Evolutionary conservation across 1,140 invertebrate genomes (phyloP), one percentile per base, ranked within the genome.

Genomic region (Acromyrmex charruanus): DNA sequence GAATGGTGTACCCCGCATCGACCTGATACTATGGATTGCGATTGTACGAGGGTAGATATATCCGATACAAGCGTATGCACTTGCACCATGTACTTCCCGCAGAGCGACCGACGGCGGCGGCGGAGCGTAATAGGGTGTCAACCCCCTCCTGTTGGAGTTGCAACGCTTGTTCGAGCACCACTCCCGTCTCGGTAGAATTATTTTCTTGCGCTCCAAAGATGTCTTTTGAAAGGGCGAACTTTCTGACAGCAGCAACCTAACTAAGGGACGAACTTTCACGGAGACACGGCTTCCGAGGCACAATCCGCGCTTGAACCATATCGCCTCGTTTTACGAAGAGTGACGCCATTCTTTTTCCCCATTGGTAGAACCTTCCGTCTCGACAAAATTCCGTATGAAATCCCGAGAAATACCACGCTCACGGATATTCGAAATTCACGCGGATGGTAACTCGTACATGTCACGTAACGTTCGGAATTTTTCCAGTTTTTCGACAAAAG

Each of bases 161-260:
- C 49, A 44, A 31, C 51, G 49, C 66, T 59, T 44, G 35, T 82
- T 74, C 35, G 35, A 82, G 39, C 35, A 55, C 14, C 80, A 80
- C 25, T 66, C 10, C 18, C 25, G 68, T 59, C 66, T 49, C 25
- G 68, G 25, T 59, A 31, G 49, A 82, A 82, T 82, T 58, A 82
- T 74, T 74, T 82, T 82, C 68, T 82, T 72, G 35, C 66, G 31
- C 3, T 25, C 35, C 80, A 39, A 74, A 82, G 55, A 61, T 12
- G 39, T 35, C 68, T 82, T 68, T 59, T 49, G 53, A 72, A 72
- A 71, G 10, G 65, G 14, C 53, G 53, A 69, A 69, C 31, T 69
- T 69, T 55, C 58, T 31, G 31, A 39, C 80, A 44, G 39, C 53
- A 7, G 35, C 39, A 69, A 74, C 68, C 39, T 74, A 72, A 82